Conservation (phyloP, 2,797 vertebrate genomes). For the Oophaga sylvatica region DNA sequence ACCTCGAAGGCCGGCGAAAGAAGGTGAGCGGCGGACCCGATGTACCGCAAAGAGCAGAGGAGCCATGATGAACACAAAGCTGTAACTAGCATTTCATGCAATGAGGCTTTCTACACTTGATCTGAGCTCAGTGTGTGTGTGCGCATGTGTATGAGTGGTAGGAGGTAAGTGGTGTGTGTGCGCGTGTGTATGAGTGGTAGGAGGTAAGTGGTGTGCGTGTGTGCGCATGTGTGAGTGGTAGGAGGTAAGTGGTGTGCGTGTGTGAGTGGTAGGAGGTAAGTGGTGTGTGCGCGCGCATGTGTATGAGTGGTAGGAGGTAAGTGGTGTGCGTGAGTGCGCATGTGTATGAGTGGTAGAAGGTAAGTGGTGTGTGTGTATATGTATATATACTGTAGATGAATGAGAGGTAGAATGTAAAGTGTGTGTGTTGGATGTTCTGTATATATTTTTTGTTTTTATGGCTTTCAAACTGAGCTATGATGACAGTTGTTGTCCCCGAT, state of each 20-base stretch:
- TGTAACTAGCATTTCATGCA: conserved; percentile 10
- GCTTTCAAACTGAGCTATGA: conserved; percentile 17
- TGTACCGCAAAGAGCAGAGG: not conserved
- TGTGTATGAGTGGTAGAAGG: not conserved
- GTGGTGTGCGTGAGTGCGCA: not conserved
- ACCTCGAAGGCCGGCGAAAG: not conserved
- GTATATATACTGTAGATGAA: not conserved
- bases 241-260: too few relatives aligned
- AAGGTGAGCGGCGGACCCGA: not conserved
- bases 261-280: too few relatives aligned
- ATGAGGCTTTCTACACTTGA: conserved; percentile 42
- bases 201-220: too few relatives aligned
- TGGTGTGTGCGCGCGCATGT: too few relatives aligned
- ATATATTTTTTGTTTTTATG: not conserved
- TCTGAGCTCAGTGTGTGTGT: conserved; percentile 35
- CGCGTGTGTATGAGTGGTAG: too few relatives aligned
- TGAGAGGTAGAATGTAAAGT: not conserved
- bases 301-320: too few relatives aligned
- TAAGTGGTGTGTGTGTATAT: not conserved
- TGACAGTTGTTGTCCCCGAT: conserved; percentile 2
- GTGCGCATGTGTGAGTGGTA: not conserved
- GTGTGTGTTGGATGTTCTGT: not conserved
- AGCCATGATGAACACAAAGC: conserved; percentile 15
- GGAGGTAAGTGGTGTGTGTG: too few relatives aligned
- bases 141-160: not conserved